Percentiles rank a stretch among this genome's conserved stretches.
phyloP scores from a whole-genome alignment of 2,888 invertebrate genomes.

The Geophilus truncorum region DNA sequence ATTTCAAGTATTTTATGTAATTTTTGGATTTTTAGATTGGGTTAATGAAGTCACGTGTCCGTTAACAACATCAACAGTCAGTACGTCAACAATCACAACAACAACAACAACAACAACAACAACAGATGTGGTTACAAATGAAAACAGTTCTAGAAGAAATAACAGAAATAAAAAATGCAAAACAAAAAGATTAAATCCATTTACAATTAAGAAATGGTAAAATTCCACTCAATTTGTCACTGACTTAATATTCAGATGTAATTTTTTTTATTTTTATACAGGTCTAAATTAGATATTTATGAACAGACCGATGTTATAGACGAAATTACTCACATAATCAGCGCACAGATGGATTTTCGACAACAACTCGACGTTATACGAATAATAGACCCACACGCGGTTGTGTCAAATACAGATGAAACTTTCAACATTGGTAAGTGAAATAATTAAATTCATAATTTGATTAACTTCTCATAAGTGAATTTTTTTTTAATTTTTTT shows the following conservation, averaged over 20 bases:
- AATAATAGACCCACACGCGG: constrained; percentile 45
- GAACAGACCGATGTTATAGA: constrained; percentile 43
- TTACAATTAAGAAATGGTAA: background rate
- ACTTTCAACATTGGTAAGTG: constrained; percentile 47
- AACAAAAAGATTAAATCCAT: background rate
- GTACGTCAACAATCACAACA: background rate
- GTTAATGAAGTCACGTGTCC: background rate
- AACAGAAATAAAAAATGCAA: background rate
- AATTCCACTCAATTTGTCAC: background rate
- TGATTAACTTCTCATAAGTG: too few species aligned
- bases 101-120: background rate
- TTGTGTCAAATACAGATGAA: constrained; percentile 42
- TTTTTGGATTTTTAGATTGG: background rate
- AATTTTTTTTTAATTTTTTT: background rate
- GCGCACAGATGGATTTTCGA: constrained; percentile 43
- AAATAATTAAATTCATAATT: background rate
- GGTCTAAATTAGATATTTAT: constrained; percentile 42
- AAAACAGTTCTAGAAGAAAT: background rate
- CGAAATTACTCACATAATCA: constrained; percentile 44
- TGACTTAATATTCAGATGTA: background rate
- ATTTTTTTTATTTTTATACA: background rate
- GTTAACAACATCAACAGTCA: too few species aligned
- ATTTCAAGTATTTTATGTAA: background rate
- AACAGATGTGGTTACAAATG: background rate
- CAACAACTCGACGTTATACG: constrained; percentile 46